Evolutionary conservation across 2,113 vertebrate species (phyloP), one percentile per base, ranked within the genome.

Genomic region (Poecilia latipinna): DNA sequence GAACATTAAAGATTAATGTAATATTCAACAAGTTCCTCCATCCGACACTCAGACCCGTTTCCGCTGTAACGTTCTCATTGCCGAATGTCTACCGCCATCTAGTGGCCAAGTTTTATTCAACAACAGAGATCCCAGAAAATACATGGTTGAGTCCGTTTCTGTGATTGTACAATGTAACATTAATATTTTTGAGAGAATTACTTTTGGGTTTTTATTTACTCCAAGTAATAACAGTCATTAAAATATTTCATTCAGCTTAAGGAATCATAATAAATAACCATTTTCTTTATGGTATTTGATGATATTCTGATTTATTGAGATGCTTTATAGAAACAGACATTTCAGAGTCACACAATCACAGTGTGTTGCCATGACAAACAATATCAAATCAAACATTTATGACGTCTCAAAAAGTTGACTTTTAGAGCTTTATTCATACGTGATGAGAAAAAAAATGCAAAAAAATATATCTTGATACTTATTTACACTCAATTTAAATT

Each of bases 1-100:
- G 35, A 35, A 42, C 12, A 42, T 42, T 13, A 13, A 42, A 42
- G 39, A 13, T n/a, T n/a, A n/a, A n/a, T n/a, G n/a, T n/a, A n/a
- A n/a, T n/a, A n/a, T n/a, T n/a, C 35, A 11, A 8, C 12, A 13
- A 12, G 12, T 12, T 61, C 26, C 57, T 12, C 12, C n/a, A 4
- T 61, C 26, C 26, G 0, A 13, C 24, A 12, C 24, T 61, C 4
- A 62, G 39, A 42, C 11, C 3, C 2, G 2, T 33, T 22, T 60
- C 24, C 26, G 22, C 12, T 61, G 12, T 17, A 1, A 22, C 51
- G 8, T 35, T 31, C 13, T 29, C 4, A 12, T 62, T 29, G 5
- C 12, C 31, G 28, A 29, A 39, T 31, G 8, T 66, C 60, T 10
- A 70, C 60, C 78, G 75, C 72, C 85, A 83, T 87, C 88, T 85